Evolutionary conservation across 2,797 vertebrate species (phyloP), one percentile per base, ranked within the genome.

Genomic region (Pygocentrus nattereri): DNA sequence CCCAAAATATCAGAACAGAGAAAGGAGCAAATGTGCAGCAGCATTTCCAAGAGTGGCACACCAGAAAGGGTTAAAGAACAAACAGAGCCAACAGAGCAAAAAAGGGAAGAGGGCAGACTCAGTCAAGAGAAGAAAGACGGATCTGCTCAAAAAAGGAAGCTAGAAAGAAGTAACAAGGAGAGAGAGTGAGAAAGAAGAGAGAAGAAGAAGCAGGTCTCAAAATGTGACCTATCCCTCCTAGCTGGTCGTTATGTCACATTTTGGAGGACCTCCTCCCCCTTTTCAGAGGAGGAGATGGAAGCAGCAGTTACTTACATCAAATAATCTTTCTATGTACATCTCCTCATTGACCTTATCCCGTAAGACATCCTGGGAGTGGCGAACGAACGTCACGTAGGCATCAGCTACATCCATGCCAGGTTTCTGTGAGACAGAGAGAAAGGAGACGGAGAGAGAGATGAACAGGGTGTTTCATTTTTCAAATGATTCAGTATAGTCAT

Each of bases 311-410:
- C 98, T 99, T 95, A 99, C 98, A 91, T 99, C 97, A 96, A 99
- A 99, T 95, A 99, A 96, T 95, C 98, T 97, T 96, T 99, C 98
- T 93, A 97, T 94, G 94, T 99, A 99, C 94, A 99, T 97, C 95
- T 99, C 98, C 95, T 99, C 98, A 91, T 97, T 99, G 95, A 99
- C 97, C 95, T 98, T 99, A 93, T 99, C 98, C 93, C 98, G 95
- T 84, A 99, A 95, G 94, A 98, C 96, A 95, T 99, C 98, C 97
- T 99, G 98, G 95, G 97, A 98, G 93, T 99, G 97, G 90, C 98
- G 98, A 68, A 98, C 95, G 90, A 99, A 99, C 64, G 97, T 98
- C 94, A 99, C 98, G 75, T 99, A 99, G 90, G 97, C 96, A 61
- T 99, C 98, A 8, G 98, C 98, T 84, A 99, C 95, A 54, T 99